Evolutionary conservation across 2,797 vertebrate genomes (phyloP).

Genomic region (Etheostoma perlongum): DNA sequence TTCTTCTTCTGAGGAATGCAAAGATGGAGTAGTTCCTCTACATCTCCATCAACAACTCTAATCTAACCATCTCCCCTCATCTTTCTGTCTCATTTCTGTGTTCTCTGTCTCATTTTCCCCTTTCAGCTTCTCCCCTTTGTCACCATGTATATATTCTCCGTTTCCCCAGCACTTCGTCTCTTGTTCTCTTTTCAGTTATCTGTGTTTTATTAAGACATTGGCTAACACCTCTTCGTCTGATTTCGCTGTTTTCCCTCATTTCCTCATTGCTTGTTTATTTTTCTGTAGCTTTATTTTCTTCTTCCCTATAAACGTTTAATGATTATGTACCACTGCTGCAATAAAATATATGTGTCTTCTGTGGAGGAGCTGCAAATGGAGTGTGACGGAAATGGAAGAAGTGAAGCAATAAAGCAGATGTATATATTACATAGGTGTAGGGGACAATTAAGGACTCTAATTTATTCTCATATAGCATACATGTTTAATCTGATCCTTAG

Average conservation of each 20-base stretch:
- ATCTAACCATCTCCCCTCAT: conserved; percentile 16
- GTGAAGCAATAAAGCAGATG: conserved; percentile 12
- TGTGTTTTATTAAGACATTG: conserved; percentile 30
- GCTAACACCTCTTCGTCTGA: conserved; percentile 7
- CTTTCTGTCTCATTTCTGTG: conserved; percentile 11
- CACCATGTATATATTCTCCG: neutral
- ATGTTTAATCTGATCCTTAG: neutral
- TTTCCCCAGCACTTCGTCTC: neutral
- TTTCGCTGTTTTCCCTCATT: conserved; percentile 36
- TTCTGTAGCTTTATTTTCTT: conserved; percentile 37
- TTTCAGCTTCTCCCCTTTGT: neutral
- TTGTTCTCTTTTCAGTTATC: conserved; percentile 14
- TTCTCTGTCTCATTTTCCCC: neutral
- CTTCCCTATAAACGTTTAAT: conserved; percentile 52
- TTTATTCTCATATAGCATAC: neutral
- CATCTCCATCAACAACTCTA: conserved; percentile 40
- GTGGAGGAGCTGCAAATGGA: conserved; percentile 21
- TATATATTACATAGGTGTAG: neutral
- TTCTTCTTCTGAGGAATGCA: conserved; percentile 54
- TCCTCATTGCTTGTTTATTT: conserved; percentile 47
- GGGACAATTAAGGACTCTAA: neutral
- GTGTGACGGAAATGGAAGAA: conserved; percentile 19
- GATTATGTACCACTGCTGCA: conserved; percentile 34
- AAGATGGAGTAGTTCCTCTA: conserved; percentile 36
- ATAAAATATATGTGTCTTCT: conserved; percentile 30